Percentiles rank a stretch among this genome's conserved stretches.
These are phyloP conservation scores for Cyphomyrmex costatus DNA, from an alignment of 1,140 invertebrate genomes.

Conservation along the genomic window DNA sequence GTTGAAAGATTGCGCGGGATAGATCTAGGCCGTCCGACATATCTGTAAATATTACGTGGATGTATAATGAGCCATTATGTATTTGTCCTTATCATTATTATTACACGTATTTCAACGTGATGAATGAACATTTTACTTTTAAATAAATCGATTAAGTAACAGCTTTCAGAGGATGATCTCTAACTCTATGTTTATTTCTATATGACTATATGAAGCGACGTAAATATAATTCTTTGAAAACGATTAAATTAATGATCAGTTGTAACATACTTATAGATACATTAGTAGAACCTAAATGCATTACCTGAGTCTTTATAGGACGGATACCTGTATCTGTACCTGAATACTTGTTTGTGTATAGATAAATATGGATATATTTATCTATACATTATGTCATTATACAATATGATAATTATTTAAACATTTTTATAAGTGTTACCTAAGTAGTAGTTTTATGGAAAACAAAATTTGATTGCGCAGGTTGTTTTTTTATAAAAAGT, in stretches of 20 bases:
- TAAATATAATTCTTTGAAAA: background rate
- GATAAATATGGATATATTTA: no score
- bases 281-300: no score
- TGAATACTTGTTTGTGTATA: no score
- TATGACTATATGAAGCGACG: background rate
- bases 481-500: no score
- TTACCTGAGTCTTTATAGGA: no score
- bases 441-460: no score
- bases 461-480: no score
- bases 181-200: background rate
- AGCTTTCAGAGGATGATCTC: background rate
- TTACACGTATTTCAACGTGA: background rate
- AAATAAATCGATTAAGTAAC: background rate
- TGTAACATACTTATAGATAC: no score
- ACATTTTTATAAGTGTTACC: no score
- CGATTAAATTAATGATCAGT: background rate
- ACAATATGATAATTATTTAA: no score
- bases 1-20: background rate
- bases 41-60: background rate
- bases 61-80: background rate
- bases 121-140: constrained; percentile 3
- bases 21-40: background rate
- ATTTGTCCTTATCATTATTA: background rate
- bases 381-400: no score
- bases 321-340: no score